Base-by-base conservation (phyloP, 2,888 invertebrate species). In the Muschampia plurimacula region DNA sequence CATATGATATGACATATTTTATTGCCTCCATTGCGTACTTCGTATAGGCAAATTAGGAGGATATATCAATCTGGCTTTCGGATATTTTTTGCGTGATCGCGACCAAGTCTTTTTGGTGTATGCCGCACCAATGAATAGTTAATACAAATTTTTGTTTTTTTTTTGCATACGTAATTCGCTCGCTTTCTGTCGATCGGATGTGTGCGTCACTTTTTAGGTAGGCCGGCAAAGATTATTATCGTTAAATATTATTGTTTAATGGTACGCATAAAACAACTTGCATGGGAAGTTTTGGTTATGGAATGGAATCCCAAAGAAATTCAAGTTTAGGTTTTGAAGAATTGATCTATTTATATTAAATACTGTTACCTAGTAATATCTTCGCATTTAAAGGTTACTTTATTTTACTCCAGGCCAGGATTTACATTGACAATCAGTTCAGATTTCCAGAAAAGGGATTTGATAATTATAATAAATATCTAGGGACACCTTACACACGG, bases 1-100 rank as follows among this genome's bases (percentile, higher is more conserved):
- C 80, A 89, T 89, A 89, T 86, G 89, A 93, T 92, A 93, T 93
- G 93, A 92, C 92, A 90, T 90, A 90, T 90, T 90, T 92, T 90
- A 92, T 91, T 91, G 89, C 84, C 80, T 41, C 28, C 41, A 67
- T 67, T 72, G 49, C 60, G 81, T 81, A 80, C 80, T 82, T 82
- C 83, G 83, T 85, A 84, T 86, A 91, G 88, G 87, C 91, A 93
- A 93, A 93, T 93, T 93, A 93, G 93, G 86, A 87, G 93, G 93
- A 93, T 92, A 93, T 92, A 89, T 92, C 93, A 91, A 92, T 93
- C 93, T 88, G 78, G 71, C 79, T 82, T 83, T 80, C 77, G 76
- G 77, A 74, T 74, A 77, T 74, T 86, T 89, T 89, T 84, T 80
- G 80, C 77, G 87, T 88, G 87, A 88, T 88, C 86, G 84, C 84